Base-by-base conservation (phyloP, 1,140 invertebrate species). In the Hestina assimilis region DNA sequence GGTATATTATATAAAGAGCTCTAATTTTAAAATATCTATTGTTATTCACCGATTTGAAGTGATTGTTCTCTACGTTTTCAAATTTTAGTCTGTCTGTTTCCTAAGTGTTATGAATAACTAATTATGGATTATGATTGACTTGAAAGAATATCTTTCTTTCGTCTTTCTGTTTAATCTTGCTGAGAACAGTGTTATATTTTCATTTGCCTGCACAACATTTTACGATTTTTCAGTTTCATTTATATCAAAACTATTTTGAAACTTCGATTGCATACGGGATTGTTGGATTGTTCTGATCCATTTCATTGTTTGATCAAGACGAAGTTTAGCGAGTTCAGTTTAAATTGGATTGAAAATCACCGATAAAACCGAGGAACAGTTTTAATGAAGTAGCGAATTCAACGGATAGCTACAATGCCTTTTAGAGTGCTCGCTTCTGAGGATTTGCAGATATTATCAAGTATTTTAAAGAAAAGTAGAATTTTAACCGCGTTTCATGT, bases 371-470 rank as follows among this genome's bases (percentile, higher is more conserved):
- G 38, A 23, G 1, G 26, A 41, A 41, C 31, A 21, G 17, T 48
- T 57, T 57, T 55, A 57, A 57, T 48, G 54, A 48, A 57, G 33
- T 47, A 55, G 45, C 33, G 24, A 41, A 48, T 19, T 56, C 35
- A 24, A 24, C 24, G 19, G 54, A 42, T 28, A 15, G 20, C 20
- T 47, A 20, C 20, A 12, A 46, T 21, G 26, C 33, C 23, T 48
- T 38, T 48, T 4, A 42, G 19, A 24, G 15, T n/a, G 8, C 21
- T 24, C 4, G 1, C 11, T n/a, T n/a, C n/a, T n/a, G 24, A 15
- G 35, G 19, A 42, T 56, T 56, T 48, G 48, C 23, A 29, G 24
- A 28, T 51, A 20, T 42, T 52, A 42, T 19, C 17, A 1, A 19
- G 23, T 24, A 28, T 47, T 56, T 46, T 47, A 26, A 33, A 47